Evolutionary conservation across 2,888 invertebrate species (phyloP), one percentile per base, ranked within the genome.

Genomic region (Ramazzottius varieornatus): DNA sequence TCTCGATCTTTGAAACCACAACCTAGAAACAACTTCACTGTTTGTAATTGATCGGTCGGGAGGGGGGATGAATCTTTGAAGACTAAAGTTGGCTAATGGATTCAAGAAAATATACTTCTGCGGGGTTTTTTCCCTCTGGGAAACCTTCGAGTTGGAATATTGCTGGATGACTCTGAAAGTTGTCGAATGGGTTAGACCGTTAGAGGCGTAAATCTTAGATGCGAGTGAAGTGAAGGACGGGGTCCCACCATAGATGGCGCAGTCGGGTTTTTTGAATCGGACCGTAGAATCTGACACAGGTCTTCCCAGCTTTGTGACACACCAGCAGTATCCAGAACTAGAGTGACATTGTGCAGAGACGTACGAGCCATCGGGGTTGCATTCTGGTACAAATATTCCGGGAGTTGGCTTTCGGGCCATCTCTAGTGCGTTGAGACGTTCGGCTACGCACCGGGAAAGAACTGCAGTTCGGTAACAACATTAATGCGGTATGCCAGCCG

Each of bases 341-440:
- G 80, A 79, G 72, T 86, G 83, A 74, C 91, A 92, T 78, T 92
- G 92, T 67, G 88, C 83, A 13, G 86, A 82, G 1, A 86, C 84
- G 75, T 86, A 92, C 1, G 82, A 83, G 24, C 92, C 91, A 73
- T 90, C 89, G 1, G 81, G 79, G 65, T 85, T 83, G 75, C 92
- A 92, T 64, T 82, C 81, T 1, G 90, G 88, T 68, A 85, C 82
- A 73, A 85, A 75, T 1, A 73, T 69, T 2, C 71, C 72, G 29
- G 69, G 69, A 33, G 66, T 33, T 32, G 64, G 67, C 65, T 63
- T 65, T 32, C 33, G 46, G 24, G 63, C 67, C 32, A 46, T 66
- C 65, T 46, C 66, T 66, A 33, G 67, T 46, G 66, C 66, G 46
- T 65, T 46, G 32, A 66, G 40, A 16, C 67, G 66, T 46, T 66